A percentile compares a stretch with the other conserved stretches of the same genome.
Evolutionary conservation across 2,113 vertebrate genomes (phyloP).

Genomic region (Camelus bactrianus): DNA sequence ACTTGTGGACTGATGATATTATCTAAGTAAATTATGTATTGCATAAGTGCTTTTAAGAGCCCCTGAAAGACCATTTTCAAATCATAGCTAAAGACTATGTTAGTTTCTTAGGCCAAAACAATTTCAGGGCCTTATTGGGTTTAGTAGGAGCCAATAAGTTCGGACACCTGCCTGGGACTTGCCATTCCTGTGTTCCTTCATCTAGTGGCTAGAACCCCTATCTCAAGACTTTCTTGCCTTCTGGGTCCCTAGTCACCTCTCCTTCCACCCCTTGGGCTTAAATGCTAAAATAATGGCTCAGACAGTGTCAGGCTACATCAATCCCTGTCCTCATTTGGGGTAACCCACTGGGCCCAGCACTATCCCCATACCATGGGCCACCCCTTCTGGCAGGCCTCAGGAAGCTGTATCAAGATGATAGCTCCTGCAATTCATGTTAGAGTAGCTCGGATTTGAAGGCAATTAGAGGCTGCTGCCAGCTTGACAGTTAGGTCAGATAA

Average conservation of each 20-base stretch:
- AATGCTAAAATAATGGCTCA: neutral
- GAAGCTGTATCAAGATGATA: neutral
- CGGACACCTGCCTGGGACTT: neutral
- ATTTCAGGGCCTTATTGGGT: neutral
- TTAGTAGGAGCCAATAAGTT: neutral
- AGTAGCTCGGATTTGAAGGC: neutral
- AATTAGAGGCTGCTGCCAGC: neutral
- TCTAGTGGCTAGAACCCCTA: neutral
- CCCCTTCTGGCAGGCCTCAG: neutral
- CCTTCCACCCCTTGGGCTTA: neutral
- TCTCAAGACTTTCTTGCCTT: neutral
- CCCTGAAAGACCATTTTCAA: neutral
- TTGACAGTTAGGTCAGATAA: neutral
- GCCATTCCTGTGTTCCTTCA: neutral
- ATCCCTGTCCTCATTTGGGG: neutral
- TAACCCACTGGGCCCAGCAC: neutral
- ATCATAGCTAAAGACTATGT: neutral
- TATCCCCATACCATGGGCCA: neutral
- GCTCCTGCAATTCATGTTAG: neutral
- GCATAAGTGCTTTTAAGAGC: neutral
- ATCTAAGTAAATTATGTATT: slow-evolving; percentile 22
- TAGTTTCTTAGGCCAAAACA: slow-evolving; percentile 20
- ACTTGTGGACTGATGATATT: neutral
- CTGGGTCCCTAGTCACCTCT: neutral
- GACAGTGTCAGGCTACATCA: neutral